Conservation (phyloP, 2,888 invertebrate species). For the Athetis lepigone region DNA sequence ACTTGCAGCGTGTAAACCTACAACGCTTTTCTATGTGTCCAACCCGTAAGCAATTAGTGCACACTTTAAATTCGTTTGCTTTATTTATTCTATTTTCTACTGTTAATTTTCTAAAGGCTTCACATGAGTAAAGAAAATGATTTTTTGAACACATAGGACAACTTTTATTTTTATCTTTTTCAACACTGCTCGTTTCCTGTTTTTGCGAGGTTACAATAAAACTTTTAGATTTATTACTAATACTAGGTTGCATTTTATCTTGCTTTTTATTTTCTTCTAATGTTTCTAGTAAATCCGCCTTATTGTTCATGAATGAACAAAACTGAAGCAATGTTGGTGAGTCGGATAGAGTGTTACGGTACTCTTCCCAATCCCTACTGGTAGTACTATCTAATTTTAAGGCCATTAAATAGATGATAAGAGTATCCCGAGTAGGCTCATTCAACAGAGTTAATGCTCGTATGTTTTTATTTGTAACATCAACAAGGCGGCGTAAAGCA, state of each 20-base stretch:
- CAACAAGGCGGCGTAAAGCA: not conserved
- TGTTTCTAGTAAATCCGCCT: conserved; percentile 5
- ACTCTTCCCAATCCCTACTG: conserved; percentile 5
- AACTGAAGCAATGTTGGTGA: conserved; percentile 1
- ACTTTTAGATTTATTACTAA: conserved; percentile 9
- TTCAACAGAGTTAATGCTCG: conserved; percentile 9
- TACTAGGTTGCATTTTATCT: not conserved
- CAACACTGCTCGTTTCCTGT: not conserved
- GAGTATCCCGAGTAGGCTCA: conserved; percentile 10
- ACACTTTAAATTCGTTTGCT: conserved; percentile 5
- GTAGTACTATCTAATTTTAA: conserved; percentile 6
- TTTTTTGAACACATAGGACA: conserved; percentile 9
- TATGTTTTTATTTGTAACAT: conserved; percentile 10
- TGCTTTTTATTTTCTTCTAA: conserved; percentile 11
- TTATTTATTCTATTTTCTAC: conserved; percentile 3
- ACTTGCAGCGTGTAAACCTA: conserved; percentile 11
- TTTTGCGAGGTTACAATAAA: conserved; percentile 4
- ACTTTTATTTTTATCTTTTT: conserved; percentile 2
- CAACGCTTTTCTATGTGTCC: conserved; percentile 8
- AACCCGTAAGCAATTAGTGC: conserved; percentile 5
- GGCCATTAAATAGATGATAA: conserved; percentile 7
- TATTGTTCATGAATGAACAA: conserved; percentile 9
- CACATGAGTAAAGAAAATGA: conserved; percentile 10
- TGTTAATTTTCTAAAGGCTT: not conserved
- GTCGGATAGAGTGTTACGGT: not conserved